These are phyloP conservation scores for Scaptomyza caliginosa DNA, from an alignment of 2,888 invertebrate genomes.

Conservation along the genomic window DNA sequence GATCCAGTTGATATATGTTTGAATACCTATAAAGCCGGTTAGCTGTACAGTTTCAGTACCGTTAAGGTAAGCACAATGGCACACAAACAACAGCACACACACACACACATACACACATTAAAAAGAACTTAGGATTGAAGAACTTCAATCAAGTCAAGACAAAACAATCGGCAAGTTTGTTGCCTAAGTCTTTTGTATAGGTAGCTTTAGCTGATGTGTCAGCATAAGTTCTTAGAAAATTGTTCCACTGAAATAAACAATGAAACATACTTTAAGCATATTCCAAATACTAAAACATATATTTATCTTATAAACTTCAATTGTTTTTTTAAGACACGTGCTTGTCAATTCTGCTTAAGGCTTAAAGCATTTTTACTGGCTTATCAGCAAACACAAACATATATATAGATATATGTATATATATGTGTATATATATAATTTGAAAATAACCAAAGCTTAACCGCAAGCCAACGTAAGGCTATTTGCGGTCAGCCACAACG, in stretches of 20 bases:
- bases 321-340: conserved; percentile 54
- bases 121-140: conserved; percentile 24
- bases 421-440: conserved; percentile 18
- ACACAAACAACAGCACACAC: conserved; percentile 6
- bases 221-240: conserved; percentile 49
- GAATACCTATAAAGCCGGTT: conserved; percentile 20
- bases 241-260: conserved; percentile 26
- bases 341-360: conserved; percentile 32
- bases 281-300: not conserved
- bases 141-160: conserved; percentile 55
- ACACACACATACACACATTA: conserved; percentile 12
- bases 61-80: conserved; percentile 43
- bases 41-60: conserved; percentile 54
- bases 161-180: conserved; percentile 65
- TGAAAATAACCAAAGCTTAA: conserved; percentile 19
- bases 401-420: conserved; percentile 4
- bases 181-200: conserved; percentile 70
- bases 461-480: conserved; percentile 36
- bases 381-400: not conserved
- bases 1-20: conserved; percentile 39
- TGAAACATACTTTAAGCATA: conserved; percentile 57
- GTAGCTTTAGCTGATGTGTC: conserved; percentile 19
- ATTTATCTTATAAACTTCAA: conserved; percentile 24
- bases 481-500: conserved; percentile 51
- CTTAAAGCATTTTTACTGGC: conserved; percentile 6